Base-by-base conservation (phyloP, 2,888 invertebrate species). In the Drosophila kambysellisi region DNA sequence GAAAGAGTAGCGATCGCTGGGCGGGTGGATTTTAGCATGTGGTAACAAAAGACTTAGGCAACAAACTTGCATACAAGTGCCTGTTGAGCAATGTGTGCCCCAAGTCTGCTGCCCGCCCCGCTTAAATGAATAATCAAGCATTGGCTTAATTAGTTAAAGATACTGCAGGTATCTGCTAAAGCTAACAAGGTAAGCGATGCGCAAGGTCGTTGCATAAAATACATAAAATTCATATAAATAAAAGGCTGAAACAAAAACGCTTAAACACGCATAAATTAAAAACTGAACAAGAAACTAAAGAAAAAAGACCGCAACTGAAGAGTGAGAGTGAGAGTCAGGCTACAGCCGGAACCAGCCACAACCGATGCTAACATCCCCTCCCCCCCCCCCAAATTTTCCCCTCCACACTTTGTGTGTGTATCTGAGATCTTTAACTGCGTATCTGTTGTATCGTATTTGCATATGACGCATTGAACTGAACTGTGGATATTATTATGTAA, bases 191-290 rank as follows among this genome's bases (percentile, higher is more conserved):
- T 80, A 75, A 89, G 79, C 63, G 88, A 70, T 74, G 75, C 56
- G 89, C 87, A 87, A 87, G 87, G 87, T 87, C 87, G 90, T 90
- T 87, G 87, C 87, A 87, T 87, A 90, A 87, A 87, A 86, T 89
- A 82, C 81, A 90, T 87, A 87, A 80, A 89, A 84, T 74, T 82
- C 76, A 66, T 85, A 88, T 90, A 88, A 88, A 84, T 73, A 85
- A 79, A 74, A 66, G 58, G 35, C 56, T 43, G 15, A 62, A 56
- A 37, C 46, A 58, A 66, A 32, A 46, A 29, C 37, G 32, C 57
- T 39, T 59, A 61, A 54, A 65, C 59, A 20, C 25, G 87, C 87
- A 83, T 89, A 70, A 73, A 81, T 89, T 81, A 82, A 84, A 60
- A 69, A 25, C 15, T 25, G 15, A 48, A 70, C 56, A 80, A 62